A percentile compares a stretch with the other conserved stretches of the same genome.
Evolutionary conservation across 2,797 vertebrate species (phyloP).

Genomic region (Pitangus sulphuratus): DNA sequence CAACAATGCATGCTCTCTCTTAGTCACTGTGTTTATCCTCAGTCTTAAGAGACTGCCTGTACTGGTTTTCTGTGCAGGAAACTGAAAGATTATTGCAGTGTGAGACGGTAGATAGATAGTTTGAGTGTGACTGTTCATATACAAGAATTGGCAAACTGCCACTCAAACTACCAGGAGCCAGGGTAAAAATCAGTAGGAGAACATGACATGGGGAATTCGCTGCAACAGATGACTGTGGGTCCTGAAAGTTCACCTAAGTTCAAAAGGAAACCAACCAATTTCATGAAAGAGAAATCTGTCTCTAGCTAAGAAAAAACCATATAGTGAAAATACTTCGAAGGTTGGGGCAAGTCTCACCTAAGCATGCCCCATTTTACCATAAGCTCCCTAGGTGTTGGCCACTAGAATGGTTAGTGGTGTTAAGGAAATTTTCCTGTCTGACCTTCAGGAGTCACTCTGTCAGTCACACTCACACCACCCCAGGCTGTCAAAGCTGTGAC

Average conservation of each 20-base stretch:
- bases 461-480: not conserved
- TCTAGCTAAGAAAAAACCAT: not conserved
- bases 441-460: not conserved
- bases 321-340: not conserved
- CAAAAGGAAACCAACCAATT: not conserved
- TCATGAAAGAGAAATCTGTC: not conserved
- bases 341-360: not conserved
- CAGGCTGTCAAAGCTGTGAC: not conserved
- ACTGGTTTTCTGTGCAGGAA: not conserved
- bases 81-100: not conserved
- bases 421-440: not conserved
- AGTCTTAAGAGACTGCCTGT: not conserved
- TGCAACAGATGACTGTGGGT: not conserved
- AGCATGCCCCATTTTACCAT: not conserved
- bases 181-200: not conserved
- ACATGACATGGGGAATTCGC: not conserved
- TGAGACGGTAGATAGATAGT: not conserved
- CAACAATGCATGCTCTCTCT: not conserved
- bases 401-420: not conserved
- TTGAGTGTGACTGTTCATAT: not conserved
- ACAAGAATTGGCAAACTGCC: not conserved
- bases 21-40: not conserved
- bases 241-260: not conserved
- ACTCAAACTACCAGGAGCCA: not conserved
- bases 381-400: not conserved